Evolutionary conservation across 1,140 invertebrate species (phyloP), one percentile per base, ranked within the genome.

Genomic region (Drosophila micromelanica): DNA sequence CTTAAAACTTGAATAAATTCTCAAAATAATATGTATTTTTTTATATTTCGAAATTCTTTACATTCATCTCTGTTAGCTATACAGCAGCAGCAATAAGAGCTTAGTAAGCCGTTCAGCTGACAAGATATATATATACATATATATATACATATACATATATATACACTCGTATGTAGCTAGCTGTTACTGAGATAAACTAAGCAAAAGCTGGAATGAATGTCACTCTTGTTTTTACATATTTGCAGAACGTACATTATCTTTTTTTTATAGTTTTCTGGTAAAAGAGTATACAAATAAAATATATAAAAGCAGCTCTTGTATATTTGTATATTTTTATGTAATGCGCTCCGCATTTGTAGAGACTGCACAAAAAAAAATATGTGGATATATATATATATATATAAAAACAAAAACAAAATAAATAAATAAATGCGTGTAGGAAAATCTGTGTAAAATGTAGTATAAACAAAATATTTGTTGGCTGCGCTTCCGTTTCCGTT

Each of bases 401-500:
- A 23, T 23, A 30, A 11, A 42, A 13, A 57, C 7, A 32, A 32
- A n/a, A 52, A 30, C n/a, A 64, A 38, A 42, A 76, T 40, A 35
- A 35, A 35, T 35, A 38, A 12, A 0, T 5, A 11, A 43, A 46
- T 27, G 38, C 12, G 20, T 17, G 30, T 42, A n/a, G 2, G 27
- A 64, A 74, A 76, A 55, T 61, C 49, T 17, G 54, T 6, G 46
- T 40, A 56, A 67, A 76, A 63, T 73, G 38, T 73, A 57, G 49
- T 60, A 51, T 35, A 54, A 81, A 61, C 42, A 71, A 59, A 61
- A 80, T 82, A 67, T 82, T 78, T 82, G 74, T 82, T 46, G 74
- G 74, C 70, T 65, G 78, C 61, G 77, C 70, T 75, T 82, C 79
- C 79, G 79, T 68, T 82, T 82, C 79, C 79, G 74, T 60, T 82